Evolutionary conservation across 2,113 vertebrate genomes (phyloP).

Genomic region (Dendrocopos noguchii): DNA sequence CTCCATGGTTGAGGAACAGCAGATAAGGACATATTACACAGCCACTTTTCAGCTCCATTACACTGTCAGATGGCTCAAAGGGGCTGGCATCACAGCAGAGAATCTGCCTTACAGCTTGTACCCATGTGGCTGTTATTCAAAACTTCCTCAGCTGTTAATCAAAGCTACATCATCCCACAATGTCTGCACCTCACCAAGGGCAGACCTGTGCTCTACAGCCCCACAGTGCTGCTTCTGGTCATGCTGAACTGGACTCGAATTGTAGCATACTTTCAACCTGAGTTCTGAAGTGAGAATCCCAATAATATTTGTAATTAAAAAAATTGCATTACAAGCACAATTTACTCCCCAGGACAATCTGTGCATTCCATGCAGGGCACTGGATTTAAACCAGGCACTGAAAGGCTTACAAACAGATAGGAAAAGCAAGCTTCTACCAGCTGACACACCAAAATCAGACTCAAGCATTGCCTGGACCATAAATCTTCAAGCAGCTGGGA

Average conservation of each 20-base stretch:
- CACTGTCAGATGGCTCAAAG: constrained; percentile 38
- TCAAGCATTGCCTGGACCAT: neutral
- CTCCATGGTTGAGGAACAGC: neutral
- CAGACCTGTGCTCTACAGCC: neutral
- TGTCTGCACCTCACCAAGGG: neutral
- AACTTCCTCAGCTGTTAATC: constrained; percentile 10
- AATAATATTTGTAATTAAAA: neutral
- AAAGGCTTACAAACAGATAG: neutral
- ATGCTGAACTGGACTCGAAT: neutral
- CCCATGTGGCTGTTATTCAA: constrained; percentile 31
- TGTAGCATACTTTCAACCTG: neutral
- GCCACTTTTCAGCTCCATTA: constrained; percentile 57
- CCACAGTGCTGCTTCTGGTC: neutral
- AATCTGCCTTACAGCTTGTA: constrained; percentile 1
- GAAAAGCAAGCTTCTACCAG: neutral
- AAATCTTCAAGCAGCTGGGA: neutral
- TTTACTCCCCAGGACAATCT: neutral
- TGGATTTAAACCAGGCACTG: neutral
- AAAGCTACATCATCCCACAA: neutral
- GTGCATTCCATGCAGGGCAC: neutral
- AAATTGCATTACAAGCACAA: neutral
- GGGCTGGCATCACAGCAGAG: constrained; percentile 37
- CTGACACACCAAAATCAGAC: neutral
- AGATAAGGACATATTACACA: neutral
- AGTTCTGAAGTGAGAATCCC: neutral